phyloP scores from a whole-genome alignment of 2,888 invertebrate genomes.

The Clitarchus hookeri region DNA sequence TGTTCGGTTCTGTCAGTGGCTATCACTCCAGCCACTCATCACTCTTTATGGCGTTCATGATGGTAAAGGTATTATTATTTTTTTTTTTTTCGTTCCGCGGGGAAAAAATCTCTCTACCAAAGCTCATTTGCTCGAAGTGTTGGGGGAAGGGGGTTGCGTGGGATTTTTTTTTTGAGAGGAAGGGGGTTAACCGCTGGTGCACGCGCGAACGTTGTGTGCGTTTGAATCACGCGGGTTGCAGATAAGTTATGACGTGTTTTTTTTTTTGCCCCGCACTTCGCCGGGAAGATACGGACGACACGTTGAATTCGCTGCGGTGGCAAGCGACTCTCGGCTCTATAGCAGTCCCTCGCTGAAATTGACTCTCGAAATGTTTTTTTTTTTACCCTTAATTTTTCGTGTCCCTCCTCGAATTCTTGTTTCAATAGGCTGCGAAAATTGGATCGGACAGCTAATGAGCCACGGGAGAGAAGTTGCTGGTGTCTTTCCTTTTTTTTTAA shows the following conservation, averaged over 20 bases:
- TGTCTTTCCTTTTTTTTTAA: too few relatives aligned
- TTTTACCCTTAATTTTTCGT: too few relatives aligned
- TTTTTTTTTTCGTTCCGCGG: background rate
- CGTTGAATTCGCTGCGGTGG: too few relatives aligned
- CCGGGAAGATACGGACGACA: background rate
- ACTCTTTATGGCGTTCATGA: slow-evolving; percentile 22
- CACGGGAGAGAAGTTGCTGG: too few relatives aligned
- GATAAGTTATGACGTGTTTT: slow-evolving; percentile 5
- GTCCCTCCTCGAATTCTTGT: too few relatives aligned
- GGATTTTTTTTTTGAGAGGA: background rate
- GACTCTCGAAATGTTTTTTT: too few relatives aligned
- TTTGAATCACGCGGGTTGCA: background rate
- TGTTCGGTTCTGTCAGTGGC: slow-evolving; percentile 5
- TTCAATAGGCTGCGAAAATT: too few relatives aligned
- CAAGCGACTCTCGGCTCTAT: too few relatives aligned
- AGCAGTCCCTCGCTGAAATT: too few relatives aligned
- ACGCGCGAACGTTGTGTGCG: background rate
- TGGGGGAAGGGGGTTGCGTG: background rate
- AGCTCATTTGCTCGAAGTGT: background rate
- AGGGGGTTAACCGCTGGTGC: slow-evolving; percentile 2
- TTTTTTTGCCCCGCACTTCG: background rate
- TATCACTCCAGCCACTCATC: slow-evolving; percentile 25
- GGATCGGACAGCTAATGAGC: too few relatives aligned
- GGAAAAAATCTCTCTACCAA: background rate
- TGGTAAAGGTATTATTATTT: background rate